Evolutionary conservation across 2,113 vertebrate species (phyloP), one percentile per base, ranked within the genome.

Genomic region (Chascanopsetta lugubris): DNA sequence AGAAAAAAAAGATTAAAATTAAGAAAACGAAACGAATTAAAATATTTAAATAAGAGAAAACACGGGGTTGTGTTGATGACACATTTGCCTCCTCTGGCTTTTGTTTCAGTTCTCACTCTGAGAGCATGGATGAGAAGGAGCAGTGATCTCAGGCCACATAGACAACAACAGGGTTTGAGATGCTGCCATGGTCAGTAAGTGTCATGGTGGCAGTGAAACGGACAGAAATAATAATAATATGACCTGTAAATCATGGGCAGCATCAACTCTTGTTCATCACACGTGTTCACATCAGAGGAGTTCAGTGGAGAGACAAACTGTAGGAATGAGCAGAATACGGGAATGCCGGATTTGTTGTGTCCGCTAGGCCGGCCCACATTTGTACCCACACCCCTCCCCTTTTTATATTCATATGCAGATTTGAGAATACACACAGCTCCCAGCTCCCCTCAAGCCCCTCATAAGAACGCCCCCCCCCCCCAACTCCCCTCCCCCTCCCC

Each of bases 311-410:
- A 72, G 40, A 71, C n/a, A 17, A 86, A 47, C 87, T 87, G 79
- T 49, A 77, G 91, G 91, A 90, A 92, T 91, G 90, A 82, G 54
- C 80, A 64, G 51, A 70, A 83, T 81, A 63, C 36, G 54, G 62
- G 86, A 89, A 79, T 83, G 77, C 59, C 24, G 69, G 57, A 56
- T 72, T 76, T 42, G n/a, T 61, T 63, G 56, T 18, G 24, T 32
- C 18, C 59, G 61, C 70, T 30, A 60, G 79, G 57, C 77, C 66
- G 45, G 59, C 66, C 71, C 61, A 30, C 67, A n/a, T 50, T 72
- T 82, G 79, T 45, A 59, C 61, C 45, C 47, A 55, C 75, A 43
- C 75, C 72, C 40, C 0, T 38, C 42, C 69, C 2, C 27, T 48
- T 75, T 65, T 77, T 67, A 25, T 75, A 70, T 80, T 74, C 77